A percentile compares a stretch with the other conserved stretches of the same genome.
These are phyloP conservation scores for Dasysyrphus albostriatus DNA, from an alignment of 2,888 invertebrate genomes.

Conservation along the genomic window DNA sequence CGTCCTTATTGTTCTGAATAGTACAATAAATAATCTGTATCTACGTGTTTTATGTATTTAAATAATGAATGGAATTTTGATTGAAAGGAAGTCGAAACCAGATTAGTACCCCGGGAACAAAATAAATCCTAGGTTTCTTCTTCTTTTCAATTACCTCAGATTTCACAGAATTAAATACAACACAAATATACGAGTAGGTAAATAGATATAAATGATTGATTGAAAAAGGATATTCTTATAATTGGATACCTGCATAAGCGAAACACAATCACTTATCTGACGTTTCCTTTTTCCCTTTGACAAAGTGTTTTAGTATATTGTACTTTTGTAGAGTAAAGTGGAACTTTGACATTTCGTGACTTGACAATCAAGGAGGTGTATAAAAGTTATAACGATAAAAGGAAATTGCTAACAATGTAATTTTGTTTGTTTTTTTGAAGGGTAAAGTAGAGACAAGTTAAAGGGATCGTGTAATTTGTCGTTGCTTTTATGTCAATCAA, in stretches of 20 bases:
- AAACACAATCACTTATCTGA: constrained; percentile 2
- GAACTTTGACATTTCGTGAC: constrained; percentile 59
- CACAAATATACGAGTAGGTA: not conserved
- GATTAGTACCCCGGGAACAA: not conserved
- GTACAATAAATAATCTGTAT: too few relatives aligned
- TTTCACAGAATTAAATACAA: not conserved
- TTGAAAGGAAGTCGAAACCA: constrained; percentile 14
- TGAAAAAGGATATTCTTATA: constrained; percentile 17
- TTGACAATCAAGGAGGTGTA: constrained; percentile 10
- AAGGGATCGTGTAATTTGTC: constrained; percentile 1
- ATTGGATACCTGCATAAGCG: constrained; percentile 20
- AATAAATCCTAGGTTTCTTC: not conserved
- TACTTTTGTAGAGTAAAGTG: not conserved
- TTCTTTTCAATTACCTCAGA: not conserved
- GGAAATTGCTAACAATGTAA: constrained; percentile 15
- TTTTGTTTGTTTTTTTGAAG: not conserved
- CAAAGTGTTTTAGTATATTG: not conserved
- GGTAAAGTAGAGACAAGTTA: not conserved
- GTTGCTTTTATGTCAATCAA: not conserved
- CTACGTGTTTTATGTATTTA: not conserved
- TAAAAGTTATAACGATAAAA: not conserved
- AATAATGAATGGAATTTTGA: constrained; percentile 25
- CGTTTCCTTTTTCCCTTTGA: constrained; percentile 29
- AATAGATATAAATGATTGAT: not conserved
- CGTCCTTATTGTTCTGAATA: not conserved